Evolutionary conservation across 2,797 vertebrate genomes (phyloP).

Genomic region (Hippocampus kuda): DNA sequence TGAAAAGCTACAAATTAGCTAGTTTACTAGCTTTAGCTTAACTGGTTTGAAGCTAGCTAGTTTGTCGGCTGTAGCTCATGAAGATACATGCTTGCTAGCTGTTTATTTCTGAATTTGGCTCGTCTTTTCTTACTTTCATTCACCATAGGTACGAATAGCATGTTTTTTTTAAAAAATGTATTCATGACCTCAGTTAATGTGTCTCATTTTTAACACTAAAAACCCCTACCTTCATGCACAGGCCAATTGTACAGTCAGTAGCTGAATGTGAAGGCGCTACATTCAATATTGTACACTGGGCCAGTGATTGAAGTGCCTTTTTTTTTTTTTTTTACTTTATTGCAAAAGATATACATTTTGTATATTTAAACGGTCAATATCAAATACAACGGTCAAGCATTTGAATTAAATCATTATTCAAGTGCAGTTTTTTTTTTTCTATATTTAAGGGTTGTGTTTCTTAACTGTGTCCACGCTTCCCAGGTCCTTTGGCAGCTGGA

Average conservation of each 20-base stretch:
- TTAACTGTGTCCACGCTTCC: slow-evolving; percentile 2
- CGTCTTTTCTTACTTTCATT: background rate
- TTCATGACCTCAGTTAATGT: background rate
- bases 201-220: background rate
- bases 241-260: background rate
- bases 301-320: background rate
- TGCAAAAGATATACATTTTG: too few relatives aligned
- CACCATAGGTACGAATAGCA: background rate
- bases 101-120: background rate
- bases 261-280: background rate
- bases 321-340: too few relatives aligned
- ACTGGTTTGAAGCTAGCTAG: background rate
- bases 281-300: background rate
- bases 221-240: background rate
- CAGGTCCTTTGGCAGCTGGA: slow-evolving; percentile 98
- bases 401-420: too few relatives aligned
- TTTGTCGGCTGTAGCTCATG: background rate
- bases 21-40: background rate
- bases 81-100: background rate
- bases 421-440: too few relatives aligned
- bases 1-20: background rate
- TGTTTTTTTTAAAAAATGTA: background rate
- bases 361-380: too few relatives aligned
- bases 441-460: too few relatives aligned
- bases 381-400: too few relatives aligned